Base-by-base conservation (phyloP, 2,888 invertebrate genomes). In the Sabatieria punctata region DNA sequence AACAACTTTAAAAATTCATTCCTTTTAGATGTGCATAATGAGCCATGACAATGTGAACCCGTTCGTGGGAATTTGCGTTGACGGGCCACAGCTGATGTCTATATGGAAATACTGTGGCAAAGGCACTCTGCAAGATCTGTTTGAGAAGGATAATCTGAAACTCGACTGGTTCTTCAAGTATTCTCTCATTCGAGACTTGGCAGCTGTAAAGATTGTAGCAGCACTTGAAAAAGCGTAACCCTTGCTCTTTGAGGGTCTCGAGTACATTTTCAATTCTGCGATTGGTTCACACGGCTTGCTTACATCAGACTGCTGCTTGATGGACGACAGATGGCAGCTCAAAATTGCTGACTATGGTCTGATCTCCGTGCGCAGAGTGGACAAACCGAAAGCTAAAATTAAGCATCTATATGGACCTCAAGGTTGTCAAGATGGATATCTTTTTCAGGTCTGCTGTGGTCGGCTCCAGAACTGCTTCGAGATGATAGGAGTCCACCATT, bases 11-110 rank as follows among this genome's bases (percentile, higher is more conserved):
- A n/a, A n/a, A n/a, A n/a, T n/a, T n/a, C n/a, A n/a, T n/a, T n/a
- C n/a, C n/a, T n/a, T 45, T 38, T 22, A 45, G 45, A 38, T 45
- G 37, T 15, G 45, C 4, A 24, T 37, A 21, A 15, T 45, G 22
- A 13, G 37, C 8, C 45, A 45, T 26, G 45, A 45, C 19, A 45
- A 45, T 21, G n/a, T 45, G n/a, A 45, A 45, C 38, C 23, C 35
- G 18, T 45, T 45, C 26, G 15, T 45, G 11, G 45, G 45, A 22
- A 18, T 45, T 15, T 45, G 45, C 37, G 18, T 45, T 24, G 45
- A 45, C 36, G 45, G 25, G 4, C 45, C 45, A 13, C 45, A 45
- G 11, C 37, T 36, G 37, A 38, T 45, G 3, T 45, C 45, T 2
- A 3, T 45, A 11, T 45, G 45, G 45, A 24, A 23, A n/a, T 37